phyloP scores from a whole-genome alignment of 2,113 vertebrate genomes.

The Notechis scutatus region DNA sequence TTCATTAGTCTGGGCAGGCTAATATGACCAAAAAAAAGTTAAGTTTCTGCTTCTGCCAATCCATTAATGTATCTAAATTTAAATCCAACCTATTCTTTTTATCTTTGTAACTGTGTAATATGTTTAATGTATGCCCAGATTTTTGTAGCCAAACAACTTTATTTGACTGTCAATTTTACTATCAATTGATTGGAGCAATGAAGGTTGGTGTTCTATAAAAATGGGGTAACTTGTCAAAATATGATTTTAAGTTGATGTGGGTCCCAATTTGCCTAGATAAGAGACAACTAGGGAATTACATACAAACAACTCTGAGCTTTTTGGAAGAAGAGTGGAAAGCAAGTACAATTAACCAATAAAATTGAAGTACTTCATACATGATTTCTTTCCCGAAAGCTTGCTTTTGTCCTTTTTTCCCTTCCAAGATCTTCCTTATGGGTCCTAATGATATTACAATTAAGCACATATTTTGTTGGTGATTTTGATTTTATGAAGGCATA shows the following conservation, averaged over 20 bases:
- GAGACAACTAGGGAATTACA: background rate
- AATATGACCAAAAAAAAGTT: background rate
- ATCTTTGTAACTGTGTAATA: background rate
- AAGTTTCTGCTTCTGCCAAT: background rate
- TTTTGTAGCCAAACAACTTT: background rate
- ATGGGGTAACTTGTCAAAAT: background rate
- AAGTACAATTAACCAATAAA: background rate
- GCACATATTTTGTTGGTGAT: background rate
- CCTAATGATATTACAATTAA: slow-evolving; percentile 1
- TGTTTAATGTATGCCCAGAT: background rate
- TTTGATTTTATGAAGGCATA: slow-evolving; percentile 11
- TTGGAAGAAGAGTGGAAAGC: background rate
- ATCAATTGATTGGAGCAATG: background rate
- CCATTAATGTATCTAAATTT: background rate
- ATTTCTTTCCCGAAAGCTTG: background rate
- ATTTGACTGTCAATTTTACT: background rate
- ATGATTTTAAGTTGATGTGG: background rate
- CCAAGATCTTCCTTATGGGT: background rate
- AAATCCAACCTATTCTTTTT: background rate
- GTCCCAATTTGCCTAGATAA: background rate
- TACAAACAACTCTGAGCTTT: background rate
- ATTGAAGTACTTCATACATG: background rate
- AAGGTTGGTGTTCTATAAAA: background rate
- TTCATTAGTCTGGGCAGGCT: background rate
- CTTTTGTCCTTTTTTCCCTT: background rate